Evolutionary conservation across 1,140 invertebrate genomes (phyloP).

Genomic region (Scylla paramamosain): DNA sequence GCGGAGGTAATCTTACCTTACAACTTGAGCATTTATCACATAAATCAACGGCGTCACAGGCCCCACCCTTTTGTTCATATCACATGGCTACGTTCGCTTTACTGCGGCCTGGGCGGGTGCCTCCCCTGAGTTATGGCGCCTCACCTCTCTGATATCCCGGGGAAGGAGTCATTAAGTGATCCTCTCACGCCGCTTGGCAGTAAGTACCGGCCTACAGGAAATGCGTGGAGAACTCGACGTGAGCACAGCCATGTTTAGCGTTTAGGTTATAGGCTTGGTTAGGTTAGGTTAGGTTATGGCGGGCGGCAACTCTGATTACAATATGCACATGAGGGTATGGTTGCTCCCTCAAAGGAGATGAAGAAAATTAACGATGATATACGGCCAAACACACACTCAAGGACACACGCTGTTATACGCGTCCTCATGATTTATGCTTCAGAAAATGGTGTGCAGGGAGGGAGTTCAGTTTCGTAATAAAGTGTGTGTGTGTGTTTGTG

Average conservation of each 20-base stretch:
- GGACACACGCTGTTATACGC: slow-evolving; percentile 18
- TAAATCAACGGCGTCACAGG: slow-evolving; percentile 45
- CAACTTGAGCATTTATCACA: slow-evolving; percentile 23
- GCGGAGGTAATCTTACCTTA: slow-evolving; percentile 55
- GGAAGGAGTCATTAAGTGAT: slow-evolving; percentile 10
- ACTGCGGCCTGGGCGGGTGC: slow-evolving; percentile 37
- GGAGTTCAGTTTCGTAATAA: slow-evolving; percentile 12
- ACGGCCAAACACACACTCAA: background rate
- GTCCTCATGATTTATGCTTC: slow-evolving; percentile 22
- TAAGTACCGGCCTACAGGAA: background rate
- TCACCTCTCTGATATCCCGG: slow-evolving; percentile 32
- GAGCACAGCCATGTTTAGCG: background rate
- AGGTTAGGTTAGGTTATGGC: slow-evolving; percentile 7
- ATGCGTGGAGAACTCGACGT: background rate
- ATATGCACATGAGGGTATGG: background rate
- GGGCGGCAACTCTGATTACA: background rate
- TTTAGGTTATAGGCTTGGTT: background rate
- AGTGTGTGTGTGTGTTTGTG: background rate
- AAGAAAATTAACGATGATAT: slow-evolving; percentile 24
- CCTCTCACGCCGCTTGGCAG: background rate
- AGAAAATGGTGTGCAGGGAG: background rate
- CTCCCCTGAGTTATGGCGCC: slow-evolving; percentile 32
- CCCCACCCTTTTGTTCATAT: slow-evolving; percentile 42
- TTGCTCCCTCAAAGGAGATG: slow-evolving; percentile 5
- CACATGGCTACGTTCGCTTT: slow-evolving; percentile 33